Base-by-base conservation (phyloP, 2,113 vertebrate genomes). In the Arizona elegans region DNA sequence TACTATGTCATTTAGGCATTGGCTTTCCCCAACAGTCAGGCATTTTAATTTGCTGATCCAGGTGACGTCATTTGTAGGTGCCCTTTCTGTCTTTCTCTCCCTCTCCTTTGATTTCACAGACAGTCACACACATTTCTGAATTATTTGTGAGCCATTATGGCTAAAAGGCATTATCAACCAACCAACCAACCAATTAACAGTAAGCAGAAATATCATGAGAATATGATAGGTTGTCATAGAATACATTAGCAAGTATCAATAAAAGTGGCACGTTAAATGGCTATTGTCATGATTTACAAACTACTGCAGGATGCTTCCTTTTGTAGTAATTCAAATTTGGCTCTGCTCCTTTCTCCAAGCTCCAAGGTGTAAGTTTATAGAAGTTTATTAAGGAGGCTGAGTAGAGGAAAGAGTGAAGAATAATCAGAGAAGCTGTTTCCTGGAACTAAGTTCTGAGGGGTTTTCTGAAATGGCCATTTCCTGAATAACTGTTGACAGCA, bases 241-340 rank as follows among this genome's bases (percentile, higher is more conserved):
- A 70, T 90, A 43, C 90, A 38, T 95, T 92, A 94, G 53, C 47
- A 43, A 47, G 90, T 85, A 62, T 65, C 3, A 9, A 70, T 8
- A 47, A 52, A 15, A 75, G 21, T 23, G 21, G 38, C 38, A 59
- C 38, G 0, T 70, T 17, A 52, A 15, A 8, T 52, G 17, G 24
- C 43, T 17, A 65, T 26, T 52, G 7, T 90, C 13, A 33, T 53
- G 59, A 56, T 47, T 23, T 11, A 5, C 4, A 24, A 24, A 12
- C 5, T 52, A 1, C 89, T 70, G 26, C 17, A 75, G 70, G 29
- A 33, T 75, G 6, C n/a, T 75, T 75, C 6, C n/a, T 38, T 75
- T 75, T 75, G 70, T 38, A 38, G 3, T 9, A 38, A 81, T 81
- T 81, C 70, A 38, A 58, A 33, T 23, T 33, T 56, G 8, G 1